Conservation (phyloP, 2,797 vertebrate genomes). For the Cirrhinus mrigala region DNA sequence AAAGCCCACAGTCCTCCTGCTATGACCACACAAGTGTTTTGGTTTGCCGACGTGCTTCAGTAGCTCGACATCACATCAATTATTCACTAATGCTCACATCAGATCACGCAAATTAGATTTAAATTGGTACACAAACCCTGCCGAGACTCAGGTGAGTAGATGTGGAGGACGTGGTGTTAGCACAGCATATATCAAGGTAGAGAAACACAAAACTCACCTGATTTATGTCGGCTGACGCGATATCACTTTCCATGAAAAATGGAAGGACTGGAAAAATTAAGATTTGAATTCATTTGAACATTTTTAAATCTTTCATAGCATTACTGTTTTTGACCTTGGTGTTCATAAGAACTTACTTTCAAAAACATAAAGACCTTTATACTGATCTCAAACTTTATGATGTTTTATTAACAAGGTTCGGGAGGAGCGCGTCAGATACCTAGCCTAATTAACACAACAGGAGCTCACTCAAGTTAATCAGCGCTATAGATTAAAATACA, state of each 20-base stretch:
- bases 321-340: neutral
- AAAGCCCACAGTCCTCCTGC: slow-evolving; percentile 1
- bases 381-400: neutral
- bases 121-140: slow-evolving; percentile 39
- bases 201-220: neutral
- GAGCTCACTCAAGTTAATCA: too few species aligned
- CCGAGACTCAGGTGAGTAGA: neutral
- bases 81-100: slow-evolving; percentile 45
- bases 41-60: neutral
- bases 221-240: neutral
- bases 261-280: neutral
- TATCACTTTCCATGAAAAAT: neutral
- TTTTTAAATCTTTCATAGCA: neutral
- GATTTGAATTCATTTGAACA: neutral
- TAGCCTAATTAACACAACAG: too few species aligned
- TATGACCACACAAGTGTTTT: slow-evolving; percentile 17
- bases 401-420: too few species aligned
- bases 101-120: slow-evolving; percentile 44
- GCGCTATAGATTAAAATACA: too few species aligned
- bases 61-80: slow-evolving; percentile 43
- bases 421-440: too few species aligned
- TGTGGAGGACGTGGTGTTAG: neutral
- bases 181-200: neutral
- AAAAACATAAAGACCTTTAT: neutral
- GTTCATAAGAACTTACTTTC: neutral